Base-by-base conservation (phyloP, 2,888 invertebrate species). In the Scrobipalpa costella region DNA sequence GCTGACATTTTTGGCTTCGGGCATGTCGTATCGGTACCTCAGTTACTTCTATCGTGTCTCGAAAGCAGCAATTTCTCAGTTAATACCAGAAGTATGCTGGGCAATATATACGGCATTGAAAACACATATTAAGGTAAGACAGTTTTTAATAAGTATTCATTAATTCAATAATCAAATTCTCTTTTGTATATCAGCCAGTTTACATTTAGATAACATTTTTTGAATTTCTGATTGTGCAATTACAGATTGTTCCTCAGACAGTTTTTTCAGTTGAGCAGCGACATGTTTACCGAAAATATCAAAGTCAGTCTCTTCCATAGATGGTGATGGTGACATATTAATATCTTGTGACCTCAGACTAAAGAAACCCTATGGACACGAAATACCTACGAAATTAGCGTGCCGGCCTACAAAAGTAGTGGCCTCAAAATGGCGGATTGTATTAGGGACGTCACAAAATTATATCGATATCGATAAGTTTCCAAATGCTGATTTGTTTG, bases 31-130 rank as follows among this genome's bases (percentile, higher is more conserved):
- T 64, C 67, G 72, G 59, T 60, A 40, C 62, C 69, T 74, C 11
- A 70, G 68, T 69, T 72, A 72, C 63, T 67, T 75, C 63, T 40
- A 40, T 40, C 40, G 40, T 57, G 55, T 57, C 62, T 69, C 67
- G 52, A 69, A 63, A 68, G 66, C 69, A 67, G 49, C 69, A 55
- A 69, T 71, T 68, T 73, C 70, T 69, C 64, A 67, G 67, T 63
- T 74, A 64, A 67, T 76, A 67, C 73, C 73, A 61, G 73, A 75
- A 69, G 73, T 74, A 40, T 76, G 69, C 52, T 68, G 65, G 68
- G 69, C 71, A 66, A 73, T 73, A 65, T 73, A 66, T 66, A 68
- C 55, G 55, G 55, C 55, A 62, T 19, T 57, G 19, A 57, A 57
- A 57, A 57, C 55, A 57, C 55, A 57, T 57, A 11, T 57, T 57